phyloP scores from a whole-genome alignment of 2,797 vertebrate genomes.

The Intellagama lesueurii region DNA sequence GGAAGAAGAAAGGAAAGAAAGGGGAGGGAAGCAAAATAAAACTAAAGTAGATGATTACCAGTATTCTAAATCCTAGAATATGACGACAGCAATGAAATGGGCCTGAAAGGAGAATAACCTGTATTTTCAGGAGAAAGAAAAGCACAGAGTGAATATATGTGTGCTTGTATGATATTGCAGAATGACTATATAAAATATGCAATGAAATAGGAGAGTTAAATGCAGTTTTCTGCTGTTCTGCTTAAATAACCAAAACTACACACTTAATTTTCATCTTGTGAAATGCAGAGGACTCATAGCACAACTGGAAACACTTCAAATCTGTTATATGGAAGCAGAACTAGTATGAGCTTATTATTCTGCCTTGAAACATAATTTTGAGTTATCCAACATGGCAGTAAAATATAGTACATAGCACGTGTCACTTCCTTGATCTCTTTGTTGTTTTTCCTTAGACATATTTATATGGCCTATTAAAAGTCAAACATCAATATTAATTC shows the following conservation, averaged over 20 bases:
- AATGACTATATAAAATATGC: neutral
- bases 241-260: neutral
- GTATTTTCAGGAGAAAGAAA: constrained; percentile 20
- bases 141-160: neutral
- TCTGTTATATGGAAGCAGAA: neutral
- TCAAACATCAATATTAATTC: neutral
- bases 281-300: neutral
- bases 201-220: neutral
- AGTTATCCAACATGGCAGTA: neutral
- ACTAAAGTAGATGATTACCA: neutral
- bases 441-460: neutral
- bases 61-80: constrained; percentile 17
- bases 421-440: constrained; percentile 23
- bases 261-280: neutral
- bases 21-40: neutral
- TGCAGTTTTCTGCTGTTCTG: neutral
- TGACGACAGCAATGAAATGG: neutral
- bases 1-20: neutral
- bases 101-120: neutral
- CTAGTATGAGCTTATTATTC: neutral
- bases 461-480: neutral
- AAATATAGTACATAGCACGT: neutral
- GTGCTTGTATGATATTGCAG: neutral
- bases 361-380: neutral
- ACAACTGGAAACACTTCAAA: neutral